Evolutionary conservation across 2,888 invertebrate species (phyloP), one percentile per base, ranked within the genome.

Genomic region (Synanthedon andrenaeformis): DNA sequence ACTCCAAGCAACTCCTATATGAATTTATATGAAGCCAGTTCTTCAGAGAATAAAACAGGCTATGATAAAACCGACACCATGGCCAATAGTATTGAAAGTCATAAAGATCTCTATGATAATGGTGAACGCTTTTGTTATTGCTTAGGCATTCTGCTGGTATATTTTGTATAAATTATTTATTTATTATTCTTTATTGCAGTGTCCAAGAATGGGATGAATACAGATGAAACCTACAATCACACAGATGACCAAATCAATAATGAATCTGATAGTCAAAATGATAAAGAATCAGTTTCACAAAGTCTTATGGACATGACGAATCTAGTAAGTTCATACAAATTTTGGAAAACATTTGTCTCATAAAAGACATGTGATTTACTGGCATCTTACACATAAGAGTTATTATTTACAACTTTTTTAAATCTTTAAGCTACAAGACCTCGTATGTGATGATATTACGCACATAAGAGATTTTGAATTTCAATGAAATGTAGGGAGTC

Each of bases 1-100:
- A 85, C 86, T 49, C 86, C 86, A 45, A 85, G 84, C 62, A 74
- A 74, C 65, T 86, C 87, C 13, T 83, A 79, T 57, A 64, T 78
- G 57, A 84, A 86, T 67, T 67, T 86, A 53, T 82, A 81, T 76
- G 85, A 86, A 58, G 60, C 74, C 51, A 74, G 67, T 66, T 60
- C 70, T 58, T 56, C 62, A 55, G 76, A 79, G 55, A 74, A 67
- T 54, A 75, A 64, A 57, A 63, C 67, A 57, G 59, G 63, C 19
- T 66, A 62, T 68, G 76, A 79, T 53, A 74, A 70, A 59, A 54
- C 61, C 56, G 72, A 74, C 58, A 63, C 61, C 55, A 69, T 66
- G 61, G 62, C 70, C 51, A 72, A 62, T 59, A 74, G 73, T 63
- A 62, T 67, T 57, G 76, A 74, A 56, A 77, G 65, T 60, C 73